These are phyloP conservation scores for Muscicapa adusta DNA, from an alignment of 2,113 vertebrate species.

Conservation along the genomic window DNA sequence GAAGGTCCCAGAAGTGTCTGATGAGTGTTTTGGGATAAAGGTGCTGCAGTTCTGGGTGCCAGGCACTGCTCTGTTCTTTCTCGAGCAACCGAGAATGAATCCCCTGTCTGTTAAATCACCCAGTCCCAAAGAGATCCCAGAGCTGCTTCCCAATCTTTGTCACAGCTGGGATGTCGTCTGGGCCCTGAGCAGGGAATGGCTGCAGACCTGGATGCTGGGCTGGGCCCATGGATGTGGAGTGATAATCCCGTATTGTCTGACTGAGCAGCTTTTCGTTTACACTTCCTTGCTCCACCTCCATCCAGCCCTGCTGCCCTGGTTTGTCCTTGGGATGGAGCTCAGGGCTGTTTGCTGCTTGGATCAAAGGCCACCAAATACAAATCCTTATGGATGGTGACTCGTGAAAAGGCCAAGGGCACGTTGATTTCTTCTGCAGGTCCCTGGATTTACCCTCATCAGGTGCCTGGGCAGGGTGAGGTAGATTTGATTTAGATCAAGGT, in stretches of 20 bases:
- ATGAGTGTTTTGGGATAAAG: no score
- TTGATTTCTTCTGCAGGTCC: neutral
- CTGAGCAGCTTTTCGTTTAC: neutral
- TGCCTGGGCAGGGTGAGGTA: neutral
- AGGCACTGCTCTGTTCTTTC: no score
- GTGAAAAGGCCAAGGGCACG: accelerated
- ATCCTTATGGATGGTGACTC: neutral
- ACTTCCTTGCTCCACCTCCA: accelerated
- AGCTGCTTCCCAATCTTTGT: accelerated
- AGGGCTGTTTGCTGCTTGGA: neutral
- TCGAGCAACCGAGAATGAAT: accelerated
- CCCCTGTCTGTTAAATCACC: accelerated
- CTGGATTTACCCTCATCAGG: neutral
- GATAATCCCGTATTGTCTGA: accelerated
- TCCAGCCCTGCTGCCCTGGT: neutral
- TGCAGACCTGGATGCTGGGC: neutral
- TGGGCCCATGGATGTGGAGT: accelerated
- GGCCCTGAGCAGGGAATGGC: neutral
- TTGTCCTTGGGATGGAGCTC: neutral
- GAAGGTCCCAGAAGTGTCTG: no score
- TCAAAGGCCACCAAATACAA: neutral
- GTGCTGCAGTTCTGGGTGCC: accelerated
- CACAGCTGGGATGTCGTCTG: no score
- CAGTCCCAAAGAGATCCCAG: accelerated
- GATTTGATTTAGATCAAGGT: neutral